Percentiles rank a stretch among this genome's conserved stretches.
Evolutionary conservation across 2,113 vertebrate species (phyloP).

Genomic region (Embiotoca jacksoni): DNA sequence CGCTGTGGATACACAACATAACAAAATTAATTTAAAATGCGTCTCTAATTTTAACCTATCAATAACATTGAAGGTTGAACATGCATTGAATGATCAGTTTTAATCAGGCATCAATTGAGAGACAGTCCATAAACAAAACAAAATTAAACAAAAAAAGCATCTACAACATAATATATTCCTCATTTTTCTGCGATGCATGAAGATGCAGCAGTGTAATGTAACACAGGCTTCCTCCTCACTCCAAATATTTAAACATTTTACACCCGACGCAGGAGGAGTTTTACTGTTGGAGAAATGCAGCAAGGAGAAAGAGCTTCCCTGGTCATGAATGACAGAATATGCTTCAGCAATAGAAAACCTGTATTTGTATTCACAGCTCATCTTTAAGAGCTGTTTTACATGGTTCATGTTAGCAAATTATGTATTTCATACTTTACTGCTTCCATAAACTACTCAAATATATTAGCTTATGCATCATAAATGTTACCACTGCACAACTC

Average conservation of each 20-base stretch:
- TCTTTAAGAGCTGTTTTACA: conserved; percentile 82
- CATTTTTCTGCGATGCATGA: neutral
- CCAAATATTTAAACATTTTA: conserved; percentile 1
- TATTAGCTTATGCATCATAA: conserved; percentile 83
- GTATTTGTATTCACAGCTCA: conserved; percentile 84
- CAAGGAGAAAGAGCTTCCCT: conserved; percentile 24
- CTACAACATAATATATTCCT: neutral
- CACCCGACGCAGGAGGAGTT: conserved; percentile 14
- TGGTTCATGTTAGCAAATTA: conserved; percentile 83
- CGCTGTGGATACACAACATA: neutral
- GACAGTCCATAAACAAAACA: neutral
- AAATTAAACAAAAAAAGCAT: too few species aligned
- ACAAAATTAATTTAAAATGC: neutral
- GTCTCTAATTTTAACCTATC: neutral
- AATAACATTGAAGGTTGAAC: neutral
- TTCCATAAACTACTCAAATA: conserved; percentile 85
- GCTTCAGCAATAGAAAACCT: conserved; percentile 58
- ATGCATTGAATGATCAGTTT: neutral
- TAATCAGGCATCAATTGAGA: neutral
- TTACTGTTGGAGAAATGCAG: conserved; percentile 29
- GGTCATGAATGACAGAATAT: conserved; percentile 61
- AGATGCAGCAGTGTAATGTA: neutral
- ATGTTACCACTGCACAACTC: conserved; percentile 75
- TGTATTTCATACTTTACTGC: conserved; percentile 85
- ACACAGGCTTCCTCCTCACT: neutral